phyloP scores from a whole-genome alignment of 2,888 invertebrate genomes.

The Eretmocerus hayati region DNA sequence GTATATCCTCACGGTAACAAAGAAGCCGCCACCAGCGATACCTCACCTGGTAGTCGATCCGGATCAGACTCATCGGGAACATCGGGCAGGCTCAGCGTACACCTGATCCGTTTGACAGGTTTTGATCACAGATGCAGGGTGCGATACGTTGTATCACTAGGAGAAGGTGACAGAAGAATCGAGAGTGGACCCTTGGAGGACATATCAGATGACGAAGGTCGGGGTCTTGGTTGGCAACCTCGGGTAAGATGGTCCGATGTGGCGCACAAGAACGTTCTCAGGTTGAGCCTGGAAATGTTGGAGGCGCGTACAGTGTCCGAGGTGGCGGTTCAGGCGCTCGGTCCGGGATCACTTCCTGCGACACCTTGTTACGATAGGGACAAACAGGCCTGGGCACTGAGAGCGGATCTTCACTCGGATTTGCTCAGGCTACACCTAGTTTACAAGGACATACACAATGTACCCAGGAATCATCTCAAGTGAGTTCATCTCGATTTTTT shows the following conservation, averaged over 20 bases:
- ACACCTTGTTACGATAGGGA: constrained; percentile 71
- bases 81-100: constrained; percentile 48
- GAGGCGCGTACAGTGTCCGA: constrained; percentile 65
- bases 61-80: not conserved
- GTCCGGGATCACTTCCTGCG: constrained; percentile 52
- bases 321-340: constrained; percentile 50
- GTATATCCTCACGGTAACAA: constrained; percentile 57
- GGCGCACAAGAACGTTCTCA: constrained; percentile 56
- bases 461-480: constrained; percentile 69
- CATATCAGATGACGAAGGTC: constrained; percentile 63
- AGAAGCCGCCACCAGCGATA: too few species aligned
- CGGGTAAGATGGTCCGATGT: constrained; percentile 55
- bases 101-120: constrained; percentile 68
- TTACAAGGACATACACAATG: constrained; percentile 69
- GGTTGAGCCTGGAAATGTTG: constrained; percentile 66
- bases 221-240: constrained; percentile 65
- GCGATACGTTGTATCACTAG: constrained; percentile 62
- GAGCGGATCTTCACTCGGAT: constrained; percentile 71
- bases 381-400: constrained; percentile 70
- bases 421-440: constrained; percentile 67
- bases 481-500: constrained; percentile 33
- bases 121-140: constrained; percentile 75
- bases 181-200: constrained; percentile 67
- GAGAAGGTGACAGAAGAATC: constrained; percentile 60
- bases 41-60: constrained; percentile 1